Evolutionary conservation across 2,113 vertebrate species (phyloP), one percentile per base, ranked within the genome.

Genomic region (Neogale vison): DNA sequence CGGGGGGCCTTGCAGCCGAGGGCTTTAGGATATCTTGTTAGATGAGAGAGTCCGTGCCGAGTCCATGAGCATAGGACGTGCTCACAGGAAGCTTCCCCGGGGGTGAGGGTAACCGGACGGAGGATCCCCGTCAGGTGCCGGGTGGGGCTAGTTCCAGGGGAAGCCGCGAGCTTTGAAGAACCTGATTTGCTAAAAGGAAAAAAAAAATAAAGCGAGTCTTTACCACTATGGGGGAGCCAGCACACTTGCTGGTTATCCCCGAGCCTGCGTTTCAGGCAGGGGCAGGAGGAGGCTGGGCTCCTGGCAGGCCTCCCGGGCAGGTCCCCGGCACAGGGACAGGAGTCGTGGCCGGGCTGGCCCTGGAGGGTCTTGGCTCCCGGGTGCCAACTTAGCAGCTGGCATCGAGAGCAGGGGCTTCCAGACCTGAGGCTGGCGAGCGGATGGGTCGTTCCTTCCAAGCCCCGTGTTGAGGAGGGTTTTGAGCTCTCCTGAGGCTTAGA

Each of bases 1-100:
- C 8, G 29, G 29, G 4, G 4, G 0, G 0, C 14, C 24, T 18
- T 3, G 1, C 0, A 8, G 42, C 61, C 6, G 2, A 45, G 59
- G 57, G 39, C 14, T 8, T 0, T 7, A 20, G 50, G 50, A 21
- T 29, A 0, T 29, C 17, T 0, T 76, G 34, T 76, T 36, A 6
- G 18, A 7, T 5, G 29, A 13, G 1, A 4, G 50, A 76, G 71
- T 24, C 61, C 4, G 17, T 0, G 15, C 6, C 0, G 0, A 52
- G 31, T 36, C 20, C 12, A 0, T 2, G 15, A 0, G 31, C 29
- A 5, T 2, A 12, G 26, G 31, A 9, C 20, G 42, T 11, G 47
- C 31, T 26, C 21, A 0, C 14, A 1, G 45, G 6, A 17, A 39
- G 55, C 29, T 1, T 11, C 52, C 7, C 0, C 26, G n/a, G 76